phyloP scores from a whole-genome alignment of 2,113 vertebrate genomes.

The Trochalopteron elliotii region DNA sequence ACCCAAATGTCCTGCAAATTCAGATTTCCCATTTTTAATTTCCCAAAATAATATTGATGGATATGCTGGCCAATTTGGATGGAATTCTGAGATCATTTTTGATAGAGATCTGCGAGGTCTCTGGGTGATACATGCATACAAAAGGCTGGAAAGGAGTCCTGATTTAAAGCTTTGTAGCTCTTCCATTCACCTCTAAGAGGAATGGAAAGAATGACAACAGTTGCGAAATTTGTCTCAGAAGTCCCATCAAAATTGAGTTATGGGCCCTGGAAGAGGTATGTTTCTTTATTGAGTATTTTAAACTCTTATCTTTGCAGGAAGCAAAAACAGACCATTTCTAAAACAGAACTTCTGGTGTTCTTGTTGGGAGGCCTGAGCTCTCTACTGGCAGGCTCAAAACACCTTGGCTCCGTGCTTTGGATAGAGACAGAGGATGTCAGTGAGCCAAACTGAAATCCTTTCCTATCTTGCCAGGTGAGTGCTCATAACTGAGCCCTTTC shows the following conservation, averaged over 20 bases:
- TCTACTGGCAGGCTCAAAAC: neutral
- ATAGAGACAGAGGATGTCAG: neutral
- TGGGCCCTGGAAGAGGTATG: neutral
- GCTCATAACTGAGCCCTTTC: neutral
- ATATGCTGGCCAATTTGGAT: neutral
- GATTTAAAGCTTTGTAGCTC: neutral
- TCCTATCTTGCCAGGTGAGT: neutral
- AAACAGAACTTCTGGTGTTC: constrained; percentile 6
- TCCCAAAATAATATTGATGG: neutral
- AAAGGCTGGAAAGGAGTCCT: neutral
- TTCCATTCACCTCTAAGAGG: neutral
- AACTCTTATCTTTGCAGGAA: constrained; percentile 18
- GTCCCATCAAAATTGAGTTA: neutral
- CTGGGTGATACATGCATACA: neutral
- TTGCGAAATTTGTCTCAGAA: neutral
- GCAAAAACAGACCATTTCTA: neutral
- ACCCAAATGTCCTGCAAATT: neutral
- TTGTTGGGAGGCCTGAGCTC: neutral
- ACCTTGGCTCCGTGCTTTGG: neutral
- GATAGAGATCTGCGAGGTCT: neutral
- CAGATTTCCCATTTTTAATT: neutral
- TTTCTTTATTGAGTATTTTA: neutral
- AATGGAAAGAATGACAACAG: constrained; percentile 21
- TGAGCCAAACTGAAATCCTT: constrained; percentile 9
- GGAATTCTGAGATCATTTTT: neutral